A percentile compares a stretch with the other conserved stretches of the same genome.
These are phyloP conservation scores for Coelogynopora nodosa DNA, from an alignment of 2,888 invertebrate species.

Conservation along the genomic window DNA sequence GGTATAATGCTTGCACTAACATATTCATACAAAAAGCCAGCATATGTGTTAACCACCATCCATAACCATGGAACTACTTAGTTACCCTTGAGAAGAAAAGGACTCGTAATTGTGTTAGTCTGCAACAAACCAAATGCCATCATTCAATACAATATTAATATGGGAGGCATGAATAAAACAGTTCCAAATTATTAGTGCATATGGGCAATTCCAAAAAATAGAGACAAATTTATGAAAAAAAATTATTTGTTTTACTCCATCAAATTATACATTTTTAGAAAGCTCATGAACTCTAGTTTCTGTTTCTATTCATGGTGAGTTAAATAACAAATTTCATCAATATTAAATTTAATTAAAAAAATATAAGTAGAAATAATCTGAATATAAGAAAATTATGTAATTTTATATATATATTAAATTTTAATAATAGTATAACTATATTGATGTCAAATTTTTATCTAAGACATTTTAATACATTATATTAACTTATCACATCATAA, in stretches of 20 bases:
- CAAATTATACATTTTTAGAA: constrained; percentile 27
- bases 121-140: no score
- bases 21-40: no score
- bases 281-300: constrained; percentile 13
- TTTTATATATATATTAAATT: constrained; percentile 28
- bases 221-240: not conserved
- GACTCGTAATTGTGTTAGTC: no score
- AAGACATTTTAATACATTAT: constrained; percentile 18
- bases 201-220: constrained; percentile 25
- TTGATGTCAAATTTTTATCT: constrained; percentile 3
- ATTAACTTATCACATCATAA: constrained; percentile 11
- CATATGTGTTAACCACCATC: no score
- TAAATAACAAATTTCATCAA: constrained; percentile 11
- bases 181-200: no score
- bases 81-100: no score
- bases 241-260: constrained; percentile 7
- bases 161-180: no score
- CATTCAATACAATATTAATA: no score
- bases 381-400: constrained; percentile 17
- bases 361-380: constrained; percentile 6
- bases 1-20: no score
- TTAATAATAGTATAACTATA: constrained; percentile 6
- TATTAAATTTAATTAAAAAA: not conserved
- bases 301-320: constrained; percentile 12
- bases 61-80: no score